Percentiles rank a stretch among this genome's conserved stretches.
phyloP scores from a whole-genome alignment of 2,113 vertebrate genomes.

The Nanger granti region DNA sequence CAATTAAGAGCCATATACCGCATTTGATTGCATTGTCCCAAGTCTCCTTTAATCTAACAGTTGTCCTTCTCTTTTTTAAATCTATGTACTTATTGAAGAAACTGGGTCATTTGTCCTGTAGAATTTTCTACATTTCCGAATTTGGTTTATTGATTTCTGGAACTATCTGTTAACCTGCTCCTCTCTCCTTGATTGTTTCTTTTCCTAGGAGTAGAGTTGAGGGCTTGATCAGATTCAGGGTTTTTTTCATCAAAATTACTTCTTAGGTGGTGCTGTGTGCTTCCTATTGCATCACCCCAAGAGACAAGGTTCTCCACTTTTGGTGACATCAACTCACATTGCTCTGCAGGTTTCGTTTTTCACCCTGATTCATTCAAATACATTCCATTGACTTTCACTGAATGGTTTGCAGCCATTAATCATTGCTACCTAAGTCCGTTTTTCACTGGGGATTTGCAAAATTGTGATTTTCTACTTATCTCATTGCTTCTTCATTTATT shows the following conservation, averaged over 20 bases:
- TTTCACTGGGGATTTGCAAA: slow-evolving; percentile 12
- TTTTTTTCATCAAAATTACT: not conserved
- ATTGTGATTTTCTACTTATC: slow-evolving; percentile 26
- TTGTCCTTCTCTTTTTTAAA: not conserved
- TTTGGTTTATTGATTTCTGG: not conserved
- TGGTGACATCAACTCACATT: not conserved
- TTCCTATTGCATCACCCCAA: not conserved
- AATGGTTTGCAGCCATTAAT: slow-evolving; percentile 14
- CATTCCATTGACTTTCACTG: not conserved
- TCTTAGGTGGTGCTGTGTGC: not conserved
- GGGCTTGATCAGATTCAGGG: not conserved
- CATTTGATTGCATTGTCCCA: not conserved
- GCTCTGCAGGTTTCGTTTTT: not conserved
- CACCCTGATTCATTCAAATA: not conserved
- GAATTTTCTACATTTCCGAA: not conserved
- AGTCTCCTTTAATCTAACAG: not conserved
- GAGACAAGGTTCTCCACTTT: not conserved
- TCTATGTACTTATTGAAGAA: not conserved
- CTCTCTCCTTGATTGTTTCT: not conserved
- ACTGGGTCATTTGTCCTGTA: not conserved
- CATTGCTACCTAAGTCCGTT: not conserved
- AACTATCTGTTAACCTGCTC: not conserved
- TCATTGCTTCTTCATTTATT: slow-evolving; percentile 32
- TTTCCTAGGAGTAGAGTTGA: not conserved
- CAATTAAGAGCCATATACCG: not conserved